phyloP scores from a whole-genome alignment of 2,797 vertebrate species.

The Sternotherus odoratus region DNA sequence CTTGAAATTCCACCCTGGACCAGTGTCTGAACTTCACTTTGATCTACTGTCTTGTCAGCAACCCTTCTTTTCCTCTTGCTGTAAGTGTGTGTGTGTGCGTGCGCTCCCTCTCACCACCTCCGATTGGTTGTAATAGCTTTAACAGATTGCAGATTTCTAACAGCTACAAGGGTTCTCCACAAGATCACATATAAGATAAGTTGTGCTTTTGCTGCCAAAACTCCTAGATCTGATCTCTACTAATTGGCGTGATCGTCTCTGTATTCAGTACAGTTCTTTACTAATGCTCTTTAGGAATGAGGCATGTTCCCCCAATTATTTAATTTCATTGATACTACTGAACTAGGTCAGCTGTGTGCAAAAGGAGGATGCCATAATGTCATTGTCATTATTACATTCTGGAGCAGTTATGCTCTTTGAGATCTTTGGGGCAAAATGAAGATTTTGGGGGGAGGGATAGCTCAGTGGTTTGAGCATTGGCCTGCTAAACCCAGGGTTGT shows the following conservation, averaged over 20 bases:
- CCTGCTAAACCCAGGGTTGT: too few relatives aligned
- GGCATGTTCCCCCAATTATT: neutral
- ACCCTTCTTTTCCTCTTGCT: neutral
- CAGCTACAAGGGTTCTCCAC: neutral
- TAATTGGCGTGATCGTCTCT: neutral
- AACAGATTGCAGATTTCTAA: neutral
- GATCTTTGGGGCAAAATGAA: neutral
- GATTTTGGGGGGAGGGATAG: too few relatives aligned
- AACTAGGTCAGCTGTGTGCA: neutral
- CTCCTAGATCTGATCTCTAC: neutral
- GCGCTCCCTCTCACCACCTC: too few relatives aligned
- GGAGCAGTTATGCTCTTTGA: neutral
- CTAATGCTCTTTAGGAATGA: neutral
- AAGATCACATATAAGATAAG: neutral
- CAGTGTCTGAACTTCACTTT: neutral
- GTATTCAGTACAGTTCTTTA: neutral
- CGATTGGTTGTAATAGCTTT: neutral
- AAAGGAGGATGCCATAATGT: neutral
- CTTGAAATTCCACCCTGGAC: neutral
- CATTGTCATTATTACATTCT: neutral
- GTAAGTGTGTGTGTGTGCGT: neutral
- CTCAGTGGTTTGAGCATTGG: too few relatives aligned
- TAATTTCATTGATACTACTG: neutral
- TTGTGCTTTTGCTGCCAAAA: neutral
- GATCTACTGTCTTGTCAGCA: neutral